These are phyloP conservation scores for Aulostomus chinensis DNA, from an alignment of 2,797 vertebrate species.

Conservation along the genomic window DNA sequence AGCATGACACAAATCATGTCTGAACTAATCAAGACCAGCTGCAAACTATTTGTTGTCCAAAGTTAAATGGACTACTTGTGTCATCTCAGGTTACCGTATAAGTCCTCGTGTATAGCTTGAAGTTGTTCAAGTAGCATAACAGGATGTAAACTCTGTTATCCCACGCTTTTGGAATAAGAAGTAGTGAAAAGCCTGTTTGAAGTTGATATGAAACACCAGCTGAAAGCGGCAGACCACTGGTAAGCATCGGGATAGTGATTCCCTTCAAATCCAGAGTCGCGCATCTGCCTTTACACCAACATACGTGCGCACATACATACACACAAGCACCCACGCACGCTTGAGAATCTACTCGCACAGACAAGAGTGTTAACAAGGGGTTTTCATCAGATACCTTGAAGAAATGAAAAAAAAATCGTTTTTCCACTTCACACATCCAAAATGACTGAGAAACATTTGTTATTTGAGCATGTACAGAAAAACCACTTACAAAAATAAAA, in stretches of 20 bases:
- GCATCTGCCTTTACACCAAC: constrained; percentile 50
- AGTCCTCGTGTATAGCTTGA: constrained; percentile 35
- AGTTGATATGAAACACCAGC: constrained; percentile 33
- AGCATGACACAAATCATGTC: constrained; percentile 52
- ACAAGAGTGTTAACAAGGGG: constrained; percentile 55
- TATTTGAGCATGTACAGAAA: constrained; percentile 69
- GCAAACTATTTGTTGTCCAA: constrained; percentile 15
- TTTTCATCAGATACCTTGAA: constrained; percentile 32
- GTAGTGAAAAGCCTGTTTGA: constrained; percentile 45
- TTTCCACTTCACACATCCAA: constrained; percentile 51
- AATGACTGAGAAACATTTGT: constrained; percentile 52
- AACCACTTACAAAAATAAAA: constrained; percentile 66
- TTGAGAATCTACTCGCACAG: constrained; percentile 46
- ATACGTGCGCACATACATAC: constrained; percentile 35
- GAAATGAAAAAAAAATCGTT: constrained; percentile 20
- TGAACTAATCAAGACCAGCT: constrained; percentile 24
- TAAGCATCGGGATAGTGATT: constrained; percentile 23
- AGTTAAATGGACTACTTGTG: constrained; percentile 38
- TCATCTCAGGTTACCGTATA: constrained; percentile 39
- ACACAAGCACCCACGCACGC: constrained; percentile 50
- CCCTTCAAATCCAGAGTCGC: constrained; percentile 52
- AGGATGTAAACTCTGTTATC: constrained; percentile 47
- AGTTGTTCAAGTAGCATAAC: constrained; percentile 56
- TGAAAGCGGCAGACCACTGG: constrained; percentile 15
- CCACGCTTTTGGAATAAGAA: constrained; percentile 43